Evolutionary conservation across 2,113 vertebrate species (phyloP).

Genomic region (Heterochromis multidens): DNA sequence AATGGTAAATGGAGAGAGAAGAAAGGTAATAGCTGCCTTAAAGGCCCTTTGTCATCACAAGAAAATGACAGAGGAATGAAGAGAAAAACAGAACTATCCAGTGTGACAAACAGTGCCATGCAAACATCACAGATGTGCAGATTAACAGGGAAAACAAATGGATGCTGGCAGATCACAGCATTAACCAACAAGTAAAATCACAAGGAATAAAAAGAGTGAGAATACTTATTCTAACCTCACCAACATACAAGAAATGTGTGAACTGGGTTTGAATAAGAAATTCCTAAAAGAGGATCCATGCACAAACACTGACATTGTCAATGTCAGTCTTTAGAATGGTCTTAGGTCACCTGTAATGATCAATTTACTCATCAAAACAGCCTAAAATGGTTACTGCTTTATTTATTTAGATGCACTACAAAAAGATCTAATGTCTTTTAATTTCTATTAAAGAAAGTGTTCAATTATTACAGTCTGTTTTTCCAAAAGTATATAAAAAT

Average conservation of each 20-base stretch:
- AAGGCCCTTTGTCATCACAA: slow-evolving; percentile 46
- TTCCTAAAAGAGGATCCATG: neutral
- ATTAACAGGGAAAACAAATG: slow-evolving; percentile 38
- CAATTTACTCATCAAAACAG: neutral
- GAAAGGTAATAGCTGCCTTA: slow-evolving; percentile 52
- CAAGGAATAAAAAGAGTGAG: neutral
- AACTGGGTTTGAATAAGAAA: neutral
- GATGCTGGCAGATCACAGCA: neutral
- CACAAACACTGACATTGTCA: neutral
- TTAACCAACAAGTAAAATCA: slow-evolving; percentile 3
- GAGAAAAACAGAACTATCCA: slow-evolving; percentile 20
- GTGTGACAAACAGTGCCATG: slow-evolving; percentile 32
- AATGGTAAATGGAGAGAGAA: slow-evolving; percentile 62
- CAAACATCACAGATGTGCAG: slow-evolving; percentile 26
- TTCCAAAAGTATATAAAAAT: neutral
- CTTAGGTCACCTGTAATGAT: neutral
- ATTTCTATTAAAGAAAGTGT: neutral
- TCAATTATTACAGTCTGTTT: neutral
- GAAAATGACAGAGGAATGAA: slow-evolving; percentile 43
- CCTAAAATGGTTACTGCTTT: neutral
- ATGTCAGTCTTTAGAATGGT: neutral
- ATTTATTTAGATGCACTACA: too few relatives aligned
- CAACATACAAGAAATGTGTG: neutral
- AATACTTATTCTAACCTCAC: neutral
- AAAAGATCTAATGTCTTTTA: too few relatives aligned